A percentile compares a stretch with the other conserved stretches of the same genome.
Conservation (phyloP, 2,888 invertebrate genomes). For the Atrina japonica region DNA sequence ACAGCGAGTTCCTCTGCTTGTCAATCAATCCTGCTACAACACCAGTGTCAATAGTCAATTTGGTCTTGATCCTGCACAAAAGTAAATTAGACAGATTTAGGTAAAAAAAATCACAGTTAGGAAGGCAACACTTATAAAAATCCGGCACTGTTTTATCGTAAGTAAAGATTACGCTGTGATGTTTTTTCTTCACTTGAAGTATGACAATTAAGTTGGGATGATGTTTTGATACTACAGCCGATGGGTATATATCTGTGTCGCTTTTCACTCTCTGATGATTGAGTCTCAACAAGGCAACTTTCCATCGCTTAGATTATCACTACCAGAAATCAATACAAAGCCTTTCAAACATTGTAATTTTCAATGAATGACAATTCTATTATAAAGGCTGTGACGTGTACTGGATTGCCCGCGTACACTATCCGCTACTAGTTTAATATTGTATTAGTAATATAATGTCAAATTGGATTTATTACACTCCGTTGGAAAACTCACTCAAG, state of each 20-base stretch:
- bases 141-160: too few relatives aligned
- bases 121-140: too few relatives aligned
- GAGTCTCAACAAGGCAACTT: constrained; percentile 35
- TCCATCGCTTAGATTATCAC: constrained; percentile 58
- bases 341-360: constrained; percentile 64
- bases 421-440: constrained; percentile 14
- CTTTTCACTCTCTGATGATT: constrained; percentile 6
- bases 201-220: too few relatives aligned
- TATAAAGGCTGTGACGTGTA: constrained; percentile 34
- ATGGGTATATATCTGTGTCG: constrained; percentile 12
- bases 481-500: constrained; percentile 1
- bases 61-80: background rate
- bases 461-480: constrained; percentile 43
- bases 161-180: too few relatives aligned
- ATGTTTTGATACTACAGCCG: background rate
- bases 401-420: constrained; percentile 25
- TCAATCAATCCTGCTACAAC: constrained; percentile 12
- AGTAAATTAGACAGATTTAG: too few relatives aligned
- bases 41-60: constrained; percentile 27
- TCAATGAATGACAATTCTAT: constrained; percentile 61
- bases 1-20: background rate
- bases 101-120: too few relatives aligned
- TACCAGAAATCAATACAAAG: constrained; percentile 58
- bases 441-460: constrained; percentile 35
- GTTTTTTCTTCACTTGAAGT: too few relatives aligned